Percentiles rank a stretch among this genome's conserved stretches.
Conservation (phyloP, 2,797 vertebrate species). For the Manis pentadactyla region DNA sequence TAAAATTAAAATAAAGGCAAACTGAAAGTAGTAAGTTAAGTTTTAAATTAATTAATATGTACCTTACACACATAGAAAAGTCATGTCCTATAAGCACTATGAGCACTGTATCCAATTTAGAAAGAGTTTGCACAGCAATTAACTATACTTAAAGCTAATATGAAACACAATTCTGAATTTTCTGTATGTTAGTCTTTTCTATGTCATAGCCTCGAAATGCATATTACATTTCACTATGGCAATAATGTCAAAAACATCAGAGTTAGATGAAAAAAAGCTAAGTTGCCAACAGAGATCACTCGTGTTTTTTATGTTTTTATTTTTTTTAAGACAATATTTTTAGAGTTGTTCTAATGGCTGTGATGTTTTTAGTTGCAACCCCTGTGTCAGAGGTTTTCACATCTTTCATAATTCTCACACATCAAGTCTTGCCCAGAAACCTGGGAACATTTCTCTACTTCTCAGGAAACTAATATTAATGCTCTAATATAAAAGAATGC, state of each 20-base stretch:
- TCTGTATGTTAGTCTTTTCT: neutral
- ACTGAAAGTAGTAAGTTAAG: neutral
- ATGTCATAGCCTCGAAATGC: neutral
- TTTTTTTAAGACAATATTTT: constrained; percentile 39
- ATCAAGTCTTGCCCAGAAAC: neutral
- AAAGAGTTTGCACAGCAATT: neutral
- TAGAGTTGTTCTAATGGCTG: neutral
- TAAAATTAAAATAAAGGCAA: neutral
- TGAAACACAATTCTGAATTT: neutral
- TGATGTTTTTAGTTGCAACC: constrained; percentile 15
- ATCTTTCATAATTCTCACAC: neutral
- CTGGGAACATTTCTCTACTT: neutral
- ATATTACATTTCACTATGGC: neutral
- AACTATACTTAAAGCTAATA: neutral
- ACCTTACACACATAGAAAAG: neutral
- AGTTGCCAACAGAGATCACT: neutral
- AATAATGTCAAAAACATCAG: constrained; percentile 10
- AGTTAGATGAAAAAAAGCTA: neutral
- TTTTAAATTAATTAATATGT: neutral
- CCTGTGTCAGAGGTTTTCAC: neutral
- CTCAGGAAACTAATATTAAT: neutral
- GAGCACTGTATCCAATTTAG: neutral
- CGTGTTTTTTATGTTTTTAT: neutral
- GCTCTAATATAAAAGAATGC: neutral
- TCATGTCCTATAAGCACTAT: neutral